Conservation (phyloP, 1,140 invertebrate genomes). For the Argopecten irradians region DNA sequence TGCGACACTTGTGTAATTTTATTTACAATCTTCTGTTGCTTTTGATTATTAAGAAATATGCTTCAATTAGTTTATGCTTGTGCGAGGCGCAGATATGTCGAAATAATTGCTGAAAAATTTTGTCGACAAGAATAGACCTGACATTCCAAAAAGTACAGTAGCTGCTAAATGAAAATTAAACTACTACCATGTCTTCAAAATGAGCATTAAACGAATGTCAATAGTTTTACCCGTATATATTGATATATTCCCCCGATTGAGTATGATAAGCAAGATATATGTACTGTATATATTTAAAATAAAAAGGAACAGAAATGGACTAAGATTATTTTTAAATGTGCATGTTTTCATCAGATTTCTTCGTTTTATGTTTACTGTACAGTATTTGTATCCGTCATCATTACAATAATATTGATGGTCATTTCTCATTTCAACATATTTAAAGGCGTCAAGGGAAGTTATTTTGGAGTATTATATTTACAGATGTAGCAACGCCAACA, state of each 20-base stretch:
- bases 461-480: slow-evolving; percentile 30
- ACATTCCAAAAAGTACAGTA: neutral
- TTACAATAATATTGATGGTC: neutral
- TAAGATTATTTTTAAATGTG: neutral
- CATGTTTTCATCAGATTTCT: neutral
- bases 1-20: neutral
- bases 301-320: neutral
- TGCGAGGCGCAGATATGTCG: too few species aligned
- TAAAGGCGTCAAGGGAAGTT: too few species aligned
- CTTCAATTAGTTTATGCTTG: neutral
- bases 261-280: too few species aligned
- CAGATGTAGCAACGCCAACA: slow-evolving; percentile 16
- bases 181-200: too few species aligned
- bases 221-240: too few species aligned
- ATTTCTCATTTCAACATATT: neutral
- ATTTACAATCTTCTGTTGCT: neutral
- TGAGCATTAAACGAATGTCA: too few species aligned
- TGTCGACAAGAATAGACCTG: slow-evolving; percentile 4
- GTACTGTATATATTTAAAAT: too few species aligned
- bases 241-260: too few species aligned
- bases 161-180: too few species aligned
- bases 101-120: neutral
- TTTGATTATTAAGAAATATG: neutral
- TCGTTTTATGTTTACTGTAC: neutral
- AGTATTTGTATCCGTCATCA: neutral